These are phyloP conservation scores for Diceros bicornis DNA, from an alignment of 2,797 vertebrate genomes.

Conservation along the genomic window DNA sequence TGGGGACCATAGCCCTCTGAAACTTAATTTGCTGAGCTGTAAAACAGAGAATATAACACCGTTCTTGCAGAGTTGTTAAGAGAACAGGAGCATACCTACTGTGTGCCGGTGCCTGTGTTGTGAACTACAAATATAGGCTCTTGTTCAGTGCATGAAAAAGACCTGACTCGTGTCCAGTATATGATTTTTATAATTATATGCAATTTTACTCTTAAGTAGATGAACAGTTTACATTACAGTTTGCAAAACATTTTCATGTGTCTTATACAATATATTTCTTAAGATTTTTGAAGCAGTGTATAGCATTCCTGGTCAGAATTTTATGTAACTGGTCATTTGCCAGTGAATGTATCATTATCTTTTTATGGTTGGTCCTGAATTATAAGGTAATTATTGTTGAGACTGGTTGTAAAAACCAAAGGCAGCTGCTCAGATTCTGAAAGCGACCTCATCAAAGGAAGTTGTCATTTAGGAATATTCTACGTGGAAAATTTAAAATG, in stretches of 20 bases:
- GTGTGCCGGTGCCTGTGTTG: neutral
- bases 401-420: slow-evolving; percentile 20
- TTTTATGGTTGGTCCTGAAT: slow-evolving; percentile 43
- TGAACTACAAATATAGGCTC: neutral
- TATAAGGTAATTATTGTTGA: slow-evolving; percentile 43
- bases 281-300: neutral
- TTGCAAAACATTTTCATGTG: neutral
- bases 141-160: neutral
- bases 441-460: slow-evolving; percentile 39
- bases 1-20: neutral
- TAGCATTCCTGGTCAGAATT: neutral
- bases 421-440: neutral
- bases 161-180: neutral
- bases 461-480: slow-evolving; percentile 43
- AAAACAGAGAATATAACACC: neutral
- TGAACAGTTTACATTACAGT: neutral
- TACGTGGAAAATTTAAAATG: slow-evolving; percentile 59
- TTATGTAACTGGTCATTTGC: slow-evolving; percentile 42
- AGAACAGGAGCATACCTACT: neutral
- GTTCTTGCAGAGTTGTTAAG: neutral
- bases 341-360: neutral
- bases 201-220: neutral
- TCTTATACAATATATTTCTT: neutral
- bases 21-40: neutral
- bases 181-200: neutral